Conservation (phyloP, 2,113 vertebrate species). For the Notothenia rossii region DNA sequence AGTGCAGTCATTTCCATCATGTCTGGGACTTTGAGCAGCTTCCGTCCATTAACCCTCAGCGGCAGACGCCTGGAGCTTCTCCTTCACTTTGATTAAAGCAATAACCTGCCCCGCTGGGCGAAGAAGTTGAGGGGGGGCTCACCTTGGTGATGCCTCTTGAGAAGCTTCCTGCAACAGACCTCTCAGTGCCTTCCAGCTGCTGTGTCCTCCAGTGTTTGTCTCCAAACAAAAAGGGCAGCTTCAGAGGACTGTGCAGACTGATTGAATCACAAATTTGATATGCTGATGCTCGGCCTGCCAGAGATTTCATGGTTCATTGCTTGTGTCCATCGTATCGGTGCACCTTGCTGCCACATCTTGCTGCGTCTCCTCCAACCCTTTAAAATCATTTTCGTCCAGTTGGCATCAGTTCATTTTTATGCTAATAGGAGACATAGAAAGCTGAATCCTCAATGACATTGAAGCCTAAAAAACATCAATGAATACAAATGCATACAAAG, state of each 20-base stretch:
- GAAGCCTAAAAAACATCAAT: conserved; percentile 27
- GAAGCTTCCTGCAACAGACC: conserved; percentile 20
- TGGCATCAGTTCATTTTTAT: conserved; percentile 20
- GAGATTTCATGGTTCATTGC: conserved; percentile 56
- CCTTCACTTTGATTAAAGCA: conserved; percentile 72
- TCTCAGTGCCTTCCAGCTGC: conserved; percentile 36
- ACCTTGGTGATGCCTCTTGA: conserved; percentile 44
- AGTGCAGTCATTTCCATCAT: conserved; percentile 52
- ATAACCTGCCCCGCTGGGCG: conserved; percentile 27
- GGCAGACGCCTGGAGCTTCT: conserved; percentile 46
- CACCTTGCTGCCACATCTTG: conserved; percentile 48
- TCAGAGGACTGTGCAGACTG: conserved; percentile 52
- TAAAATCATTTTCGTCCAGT: conserved; percentile 38
- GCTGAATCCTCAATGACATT: conserved; percentile 23
- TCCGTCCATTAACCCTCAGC: conserved; percentile 63
- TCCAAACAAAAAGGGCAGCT: conserved; percentile 29
- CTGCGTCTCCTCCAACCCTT: not conserved
- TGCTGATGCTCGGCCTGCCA: conserved; percentile 44
- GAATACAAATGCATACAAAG: conserved; percentile 6
- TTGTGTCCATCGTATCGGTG: conserved; percentile 46
- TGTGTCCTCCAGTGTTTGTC: conserved; percentile 30
- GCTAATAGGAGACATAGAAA: conserved; percentile 15
- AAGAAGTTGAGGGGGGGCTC: not conserved
- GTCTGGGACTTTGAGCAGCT: conserved; percentile 51
- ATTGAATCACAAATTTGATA: conserved; percentile 68